Percentiles rank a stretch among this genome's conserved stretches.
phyloP scores from a whole-genome alignment of 1,140 invertebrate genomes.

The Theocolax elegans region DNA sequence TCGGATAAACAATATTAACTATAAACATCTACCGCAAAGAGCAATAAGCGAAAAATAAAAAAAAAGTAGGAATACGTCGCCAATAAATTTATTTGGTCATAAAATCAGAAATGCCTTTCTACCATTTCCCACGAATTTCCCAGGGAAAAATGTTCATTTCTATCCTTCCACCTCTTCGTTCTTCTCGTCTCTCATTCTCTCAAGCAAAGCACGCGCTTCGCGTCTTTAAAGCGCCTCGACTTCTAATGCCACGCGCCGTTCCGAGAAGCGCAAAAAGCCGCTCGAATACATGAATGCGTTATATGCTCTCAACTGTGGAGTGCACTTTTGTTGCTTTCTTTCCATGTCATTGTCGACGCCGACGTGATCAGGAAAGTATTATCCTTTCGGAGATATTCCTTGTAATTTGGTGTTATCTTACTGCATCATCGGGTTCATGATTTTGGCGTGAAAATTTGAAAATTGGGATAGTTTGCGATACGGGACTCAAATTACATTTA shows the following conservation, averaged over 20 bases:
- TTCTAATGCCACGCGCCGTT: slow-evolving; percentile 51
- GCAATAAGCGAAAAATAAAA: too few relatives aligned
- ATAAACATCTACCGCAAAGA: too few relatives aligned
- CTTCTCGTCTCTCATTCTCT: slow-evolving; percentile 39
- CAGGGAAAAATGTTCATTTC: background rate
- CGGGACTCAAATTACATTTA: too few relatives aligned
- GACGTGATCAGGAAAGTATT: too few relatives aligned
- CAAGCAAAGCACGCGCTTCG: slow-evolving; percentile 13
- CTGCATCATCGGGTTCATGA: too few relatives aligned
- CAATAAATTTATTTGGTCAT: too few relatives aligned
- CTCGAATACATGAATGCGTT: slow-evolving; percentile 54
- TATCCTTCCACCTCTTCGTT: background rate
- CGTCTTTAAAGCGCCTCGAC: slow-evolving; percentile 41
- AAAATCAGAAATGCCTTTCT: background rate
- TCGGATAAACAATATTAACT: too few relatives aligned
- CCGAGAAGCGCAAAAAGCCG: slow-evolving; percentile 49
- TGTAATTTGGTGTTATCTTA: too few relatives aligned
- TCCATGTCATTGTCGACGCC: background rate
- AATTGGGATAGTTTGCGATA: too few relatives aligned
- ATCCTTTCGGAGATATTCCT: too few relatives aligned
- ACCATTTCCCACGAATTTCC: slow-evolving; percentile 22
- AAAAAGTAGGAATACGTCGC: too few relatives aligned
- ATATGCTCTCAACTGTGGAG: slow-evolving; percentile 24
- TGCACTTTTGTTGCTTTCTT: slow-evolving; percentile 14
- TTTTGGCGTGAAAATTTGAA: too few relatives aligned